Conservation (phyloP, 2,797 vertebrate species). For the Sebastiscus tertius region DNA sequence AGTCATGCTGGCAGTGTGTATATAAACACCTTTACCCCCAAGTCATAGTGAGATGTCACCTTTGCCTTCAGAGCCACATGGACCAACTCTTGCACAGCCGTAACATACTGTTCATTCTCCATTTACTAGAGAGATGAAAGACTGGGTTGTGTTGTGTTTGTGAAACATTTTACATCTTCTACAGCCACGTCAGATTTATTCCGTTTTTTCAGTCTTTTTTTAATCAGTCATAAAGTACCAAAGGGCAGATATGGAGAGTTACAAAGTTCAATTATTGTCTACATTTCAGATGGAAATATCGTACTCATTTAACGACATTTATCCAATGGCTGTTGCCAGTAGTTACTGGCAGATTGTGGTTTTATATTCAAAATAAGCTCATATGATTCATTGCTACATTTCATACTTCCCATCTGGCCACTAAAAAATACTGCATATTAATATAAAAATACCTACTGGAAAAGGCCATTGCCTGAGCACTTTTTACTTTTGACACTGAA, state of each 20-base stretch:
- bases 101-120: constrained; percentile 22
- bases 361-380: neutral
- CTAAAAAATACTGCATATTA: neutral
- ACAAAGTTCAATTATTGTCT: neutral
- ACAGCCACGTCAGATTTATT: neutral
- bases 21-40: constrained; percentile 65
- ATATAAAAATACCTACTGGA: neutral
- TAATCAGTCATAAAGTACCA: neutral
- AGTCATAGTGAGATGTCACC: constrained; percentile 67
- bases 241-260: neutral
- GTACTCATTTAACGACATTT: neutral
- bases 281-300: neutral
- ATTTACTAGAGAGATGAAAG: neutral
- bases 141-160: neutral
- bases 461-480: neutral
- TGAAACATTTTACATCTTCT: neutral
- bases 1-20: constrained; percentile 65
- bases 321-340: neutral
- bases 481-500: constrained; percentile 17
- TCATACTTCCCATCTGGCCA: neutral
- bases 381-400: neutral
- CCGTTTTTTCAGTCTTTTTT: neutral
- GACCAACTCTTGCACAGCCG: constrained; percentile 11
- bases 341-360: neutral
- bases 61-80: constrained; percentile 57